Conservation (phyloP, 2,797 vertebrate species). For the Pachyuromys duprasi region DNA sequence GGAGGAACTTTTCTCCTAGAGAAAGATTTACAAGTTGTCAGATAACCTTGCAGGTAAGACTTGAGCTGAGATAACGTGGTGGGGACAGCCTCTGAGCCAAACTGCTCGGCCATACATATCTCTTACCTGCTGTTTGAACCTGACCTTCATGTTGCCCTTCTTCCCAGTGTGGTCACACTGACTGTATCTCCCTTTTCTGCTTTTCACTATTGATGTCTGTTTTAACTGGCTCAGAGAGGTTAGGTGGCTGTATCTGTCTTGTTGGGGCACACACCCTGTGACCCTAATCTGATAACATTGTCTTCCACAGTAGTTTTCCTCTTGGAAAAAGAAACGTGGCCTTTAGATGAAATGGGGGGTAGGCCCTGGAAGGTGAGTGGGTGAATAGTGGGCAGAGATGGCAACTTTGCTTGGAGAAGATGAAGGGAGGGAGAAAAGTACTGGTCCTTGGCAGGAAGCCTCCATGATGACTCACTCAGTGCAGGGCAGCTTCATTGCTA, state of each 20-base stretch:
- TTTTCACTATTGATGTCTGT: too few relatives aligned
- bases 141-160: background rate
- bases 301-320: background rate
- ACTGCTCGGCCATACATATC: background rate
- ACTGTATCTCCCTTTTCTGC: background rate
- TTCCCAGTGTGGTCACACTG: background rate
- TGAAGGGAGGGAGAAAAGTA: background rate
- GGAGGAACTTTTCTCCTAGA: background rate
- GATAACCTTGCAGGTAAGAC: background rate
- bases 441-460: background rate
- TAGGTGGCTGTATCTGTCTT: too few relatives aligned
- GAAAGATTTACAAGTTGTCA: background rate
- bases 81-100: background rate
- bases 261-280: background rate
- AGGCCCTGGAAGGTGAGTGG: background rate
- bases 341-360: background rate
- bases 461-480: background rate
- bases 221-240: background rate
- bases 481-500: background rate
- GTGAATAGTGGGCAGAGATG: background rate
- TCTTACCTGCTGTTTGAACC: background rate
- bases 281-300: background rate
- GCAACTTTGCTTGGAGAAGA: background rate
- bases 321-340: background rate
- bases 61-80: background rate